phyloP scores from a whole-genome alignment of 2,113 vertebrate species.

The Trichechus manatus region DNA sequence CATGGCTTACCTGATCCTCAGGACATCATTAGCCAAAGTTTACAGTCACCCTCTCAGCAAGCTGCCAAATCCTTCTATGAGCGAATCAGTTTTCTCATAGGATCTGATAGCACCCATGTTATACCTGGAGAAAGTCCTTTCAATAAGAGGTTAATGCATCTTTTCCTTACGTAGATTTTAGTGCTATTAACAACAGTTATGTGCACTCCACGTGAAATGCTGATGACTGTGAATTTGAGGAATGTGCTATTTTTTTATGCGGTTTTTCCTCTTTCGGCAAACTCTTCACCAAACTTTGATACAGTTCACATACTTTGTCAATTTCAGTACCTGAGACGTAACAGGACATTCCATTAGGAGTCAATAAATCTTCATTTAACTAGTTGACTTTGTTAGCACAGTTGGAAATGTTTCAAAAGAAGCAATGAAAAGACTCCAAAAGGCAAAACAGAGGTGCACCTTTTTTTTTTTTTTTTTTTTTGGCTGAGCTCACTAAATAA shows the following conservation, averaged over 20 bases:
- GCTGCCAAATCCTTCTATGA: slow-evolving; percentile 97
- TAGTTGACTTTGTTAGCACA: slow-evolving; percentile 86
- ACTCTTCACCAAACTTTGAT: slow-evolving; percentile 76
- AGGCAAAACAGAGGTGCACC: slow-evolving; percentile 85
- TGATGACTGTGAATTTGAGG: not conserved
- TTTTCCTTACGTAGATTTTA: not conserved
- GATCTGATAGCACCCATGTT: slow-evolving; percentile 94
- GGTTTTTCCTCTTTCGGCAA: slow-evolving; percentile 20
- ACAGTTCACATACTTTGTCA: slow-evolving; percentile 67
- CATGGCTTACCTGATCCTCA: slow-evolving; percentile 95
- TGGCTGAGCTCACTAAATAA: slow-evolving; percentile 90
- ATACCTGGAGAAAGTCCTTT: slow-evolving; percentile 96
- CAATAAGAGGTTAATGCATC: slow-evolving; percentile 94
- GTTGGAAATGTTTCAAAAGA: slow-evolving; percentile 86
- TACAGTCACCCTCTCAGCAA: slow-evolving; percentile 91
- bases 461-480: slow-evolving; percentile 82
- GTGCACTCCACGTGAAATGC: not conserved
- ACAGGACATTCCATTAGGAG: slow-evolving; percentile 84
- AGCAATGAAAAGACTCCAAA: slow-evolving; percentile 86
- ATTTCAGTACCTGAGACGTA: slow-evolving; percentile 71
- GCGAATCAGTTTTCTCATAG: slow-evolving; percentile 94
- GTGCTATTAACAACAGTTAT: not conserved
- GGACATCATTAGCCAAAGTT: slow-evolving; percentile 92
- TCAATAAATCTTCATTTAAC: slow-evolving; percentile 88
- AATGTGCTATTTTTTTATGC: not conserved